Percentiles rank a stretch among this genome's conserved stretches.
Evolutionary conservation across 1,140 invertebrate genomes (phyloP).

Genomic region (Papilio aristodemus): DNA sequence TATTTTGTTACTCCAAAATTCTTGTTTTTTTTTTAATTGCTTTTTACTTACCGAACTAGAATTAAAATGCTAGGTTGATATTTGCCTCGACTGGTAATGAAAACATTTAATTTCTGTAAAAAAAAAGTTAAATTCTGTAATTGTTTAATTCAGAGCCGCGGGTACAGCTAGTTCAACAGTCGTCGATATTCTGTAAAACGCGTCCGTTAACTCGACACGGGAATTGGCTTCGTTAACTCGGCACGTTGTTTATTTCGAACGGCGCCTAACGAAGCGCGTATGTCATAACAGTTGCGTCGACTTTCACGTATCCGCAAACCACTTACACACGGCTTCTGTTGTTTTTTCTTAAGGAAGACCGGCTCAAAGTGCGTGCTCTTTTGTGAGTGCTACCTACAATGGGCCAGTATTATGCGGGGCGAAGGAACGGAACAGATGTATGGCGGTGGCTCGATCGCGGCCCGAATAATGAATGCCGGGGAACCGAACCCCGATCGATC

Average conservation of each 20-base stretch:
- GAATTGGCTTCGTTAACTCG: conserved; percentile 60
- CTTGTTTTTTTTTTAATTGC: not conserved
- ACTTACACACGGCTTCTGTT: conserved; percentile 69
- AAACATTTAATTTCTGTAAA: not conserved
- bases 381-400: conserved; percentile 74
- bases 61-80: too few species aligned
- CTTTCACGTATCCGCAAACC: conserved; percentile 70
- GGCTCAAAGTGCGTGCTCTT: conserved; percentile 67
- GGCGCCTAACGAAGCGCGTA: conserved; percentile 70
- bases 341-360: conserved; percentile 70
- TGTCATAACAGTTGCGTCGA: conserved; percentile 77
- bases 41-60: too few species aligned
- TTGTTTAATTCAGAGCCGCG: not conserved
- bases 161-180: not conserved
- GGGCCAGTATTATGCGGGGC: conserved; percentile 70
- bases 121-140: not conserved
- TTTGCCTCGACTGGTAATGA: too few species aligned
- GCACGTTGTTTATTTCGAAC: conserved; percentile 68
- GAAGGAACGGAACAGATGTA: conserved; percentile 76
- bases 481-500: conserved; percentile 58
- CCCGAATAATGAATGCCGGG: conserved; percentile 66
- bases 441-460: conserved; percentile 61
- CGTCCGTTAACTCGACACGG: conserved; percentile 40
- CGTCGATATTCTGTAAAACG: not conserved
- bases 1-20: too few species aligned